Conservation (phyloP, 2,888 invertebrate species). For the Lasioglossum marginatum region DNA sequence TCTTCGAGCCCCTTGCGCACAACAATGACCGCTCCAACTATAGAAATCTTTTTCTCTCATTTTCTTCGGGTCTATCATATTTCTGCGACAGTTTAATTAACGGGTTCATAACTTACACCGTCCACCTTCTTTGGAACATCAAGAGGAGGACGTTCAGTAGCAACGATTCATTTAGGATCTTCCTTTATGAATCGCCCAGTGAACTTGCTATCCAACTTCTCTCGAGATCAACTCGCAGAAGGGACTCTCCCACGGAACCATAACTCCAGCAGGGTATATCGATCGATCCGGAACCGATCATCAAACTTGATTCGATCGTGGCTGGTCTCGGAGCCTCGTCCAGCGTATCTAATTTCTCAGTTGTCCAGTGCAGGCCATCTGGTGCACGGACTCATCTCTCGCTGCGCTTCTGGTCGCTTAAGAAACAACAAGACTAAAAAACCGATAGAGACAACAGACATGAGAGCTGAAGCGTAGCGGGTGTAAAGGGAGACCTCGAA, state of each 20-base stretch:
- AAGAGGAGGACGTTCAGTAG: too few relatives aligned
- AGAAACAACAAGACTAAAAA: background rate
- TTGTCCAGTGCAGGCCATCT: constrained; percentile 33
- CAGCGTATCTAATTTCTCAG: constrained; percentile 41
- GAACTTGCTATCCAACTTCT: background rate
- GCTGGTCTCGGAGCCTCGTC: constrained; percentile 16
- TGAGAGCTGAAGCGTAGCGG: background rate
- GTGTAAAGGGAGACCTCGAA: background rate
- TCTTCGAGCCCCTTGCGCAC: constrained; percentile 65
- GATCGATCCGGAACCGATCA: background rate
- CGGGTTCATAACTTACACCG: too few relatives aligned
- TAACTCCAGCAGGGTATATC: background rate
- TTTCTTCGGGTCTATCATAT: background rate
- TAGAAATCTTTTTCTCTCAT: background rate
- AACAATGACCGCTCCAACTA: constrained; percentile 67
- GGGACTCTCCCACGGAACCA: background rate
- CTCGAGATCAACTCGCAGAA: background rate
- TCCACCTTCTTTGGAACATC: background rate
- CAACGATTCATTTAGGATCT: too few relatives aligned
- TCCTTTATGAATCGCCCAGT: background rate
- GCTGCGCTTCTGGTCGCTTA: background rate
- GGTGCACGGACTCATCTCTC: background rate
- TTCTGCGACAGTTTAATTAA: constrained; percentile 21
- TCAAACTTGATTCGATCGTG: constrained; percentile 20
- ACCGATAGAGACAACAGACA: background rate